Conservation (phyloP, 37 sponge, comb jelly and placozoan genomes). For the Chondrosia reniformis region DNA sequence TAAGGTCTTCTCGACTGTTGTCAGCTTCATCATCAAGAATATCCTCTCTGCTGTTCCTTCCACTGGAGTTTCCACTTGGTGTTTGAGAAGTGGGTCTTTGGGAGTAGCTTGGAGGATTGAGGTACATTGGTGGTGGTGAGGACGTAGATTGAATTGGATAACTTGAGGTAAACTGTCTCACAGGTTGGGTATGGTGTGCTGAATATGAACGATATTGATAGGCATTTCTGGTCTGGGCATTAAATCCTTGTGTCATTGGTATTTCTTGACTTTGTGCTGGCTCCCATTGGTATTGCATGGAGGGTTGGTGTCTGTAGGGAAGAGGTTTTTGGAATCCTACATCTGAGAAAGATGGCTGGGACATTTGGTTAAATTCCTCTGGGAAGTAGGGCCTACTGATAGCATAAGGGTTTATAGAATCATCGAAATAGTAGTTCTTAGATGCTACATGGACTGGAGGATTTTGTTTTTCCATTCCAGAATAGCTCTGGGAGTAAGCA, state of each 20-base stretch:
- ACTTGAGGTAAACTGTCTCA: no score
- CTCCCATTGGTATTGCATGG: no score
- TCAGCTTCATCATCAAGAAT: no score
- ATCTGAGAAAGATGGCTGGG: not conserved
- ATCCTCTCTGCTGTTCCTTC: no score
- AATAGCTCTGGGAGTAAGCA: not conserved
- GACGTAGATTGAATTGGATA: no score
- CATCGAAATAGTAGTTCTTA: not conserved
- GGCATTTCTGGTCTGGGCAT: constrained; percentile 3
- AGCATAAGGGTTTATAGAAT: constrained; percentile 16
- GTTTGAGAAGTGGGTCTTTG: no score
- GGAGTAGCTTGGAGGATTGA: no score
- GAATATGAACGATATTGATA: constrained; percentile 6
- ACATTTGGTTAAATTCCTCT: not conserved
- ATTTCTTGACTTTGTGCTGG: no score
- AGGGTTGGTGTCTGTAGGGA: not conserved
- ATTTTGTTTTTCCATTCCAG: not conserved
- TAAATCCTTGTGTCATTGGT: no score
- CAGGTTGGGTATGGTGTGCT: not conserved
- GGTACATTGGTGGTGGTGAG: no score
- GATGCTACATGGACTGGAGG: not conserved
- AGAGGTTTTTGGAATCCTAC: not conserved
- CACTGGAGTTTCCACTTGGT: no score
- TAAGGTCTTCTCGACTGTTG: not conserved
- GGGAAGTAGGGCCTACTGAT: constrained; percentile 1